These are phyloP conservation scores for Arenaria interpres DNA, from an alignment of 2,113 vertebrate genomes.

Conservation along the genomic window DNA sequence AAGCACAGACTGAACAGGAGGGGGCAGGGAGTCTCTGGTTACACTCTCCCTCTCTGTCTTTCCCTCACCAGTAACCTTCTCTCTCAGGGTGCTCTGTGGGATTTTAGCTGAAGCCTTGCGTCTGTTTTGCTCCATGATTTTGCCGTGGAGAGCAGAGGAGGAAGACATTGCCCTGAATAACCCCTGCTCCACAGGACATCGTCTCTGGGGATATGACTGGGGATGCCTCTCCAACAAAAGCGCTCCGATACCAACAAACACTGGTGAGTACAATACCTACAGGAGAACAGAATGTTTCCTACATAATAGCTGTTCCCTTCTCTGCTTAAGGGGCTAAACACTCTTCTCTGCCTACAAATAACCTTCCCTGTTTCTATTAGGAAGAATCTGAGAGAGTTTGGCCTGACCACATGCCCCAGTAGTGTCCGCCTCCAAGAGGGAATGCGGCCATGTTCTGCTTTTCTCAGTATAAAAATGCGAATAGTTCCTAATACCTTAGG, in stretches of 20 bases:
- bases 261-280: conserved; percentile 76
- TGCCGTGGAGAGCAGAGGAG: neutral
- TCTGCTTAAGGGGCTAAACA: neutral
- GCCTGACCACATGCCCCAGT: neutral
- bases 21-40: conserved; percentile 68
- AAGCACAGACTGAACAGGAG: conserved; percentile 46
- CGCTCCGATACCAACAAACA: conserved; percentile 86
- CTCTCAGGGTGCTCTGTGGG: conserved; percentile 31
- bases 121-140: conserved; percentile 10
- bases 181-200: neutral
- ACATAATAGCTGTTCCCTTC: neutral
- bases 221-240: conserved; percentile 84
- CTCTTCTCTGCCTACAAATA: neutral
- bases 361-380: neutral
- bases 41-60: conserved; percentile 30
- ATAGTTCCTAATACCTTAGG: neutral
- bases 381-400: neutral
- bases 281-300: neutral
- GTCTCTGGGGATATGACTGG: conserved; percentile 79
- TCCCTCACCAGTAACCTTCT: conserved; percentile 37
- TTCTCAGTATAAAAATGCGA: neutral
- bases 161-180: neutral
- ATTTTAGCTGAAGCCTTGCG: neutral
- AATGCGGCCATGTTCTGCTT: neutral
- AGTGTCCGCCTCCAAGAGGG: neutral